Evolutionary conservation across 2,113 vertebrate species (phyloP).

Genomic region (Rhipidura dahli): DNA sequence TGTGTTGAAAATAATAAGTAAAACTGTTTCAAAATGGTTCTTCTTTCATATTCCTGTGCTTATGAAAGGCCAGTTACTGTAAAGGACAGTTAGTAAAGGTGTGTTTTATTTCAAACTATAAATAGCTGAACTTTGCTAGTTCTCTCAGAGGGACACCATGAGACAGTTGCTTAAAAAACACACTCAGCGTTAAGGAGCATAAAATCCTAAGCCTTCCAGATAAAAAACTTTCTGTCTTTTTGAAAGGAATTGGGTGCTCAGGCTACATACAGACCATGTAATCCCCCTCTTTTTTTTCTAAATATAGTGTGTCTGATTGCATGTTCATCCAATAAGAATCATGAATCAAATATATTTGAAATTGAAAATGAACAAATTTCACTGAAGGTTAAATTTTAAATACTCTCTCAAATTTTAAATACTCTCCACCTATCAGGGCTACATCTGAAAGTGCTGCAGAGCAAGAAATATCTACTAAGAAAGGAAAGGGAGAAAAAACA

Average conservation of each 20-base stretch:
- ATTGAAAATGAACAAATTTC: constrained; percentile 54
- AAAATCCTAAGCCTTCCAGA: neutral
- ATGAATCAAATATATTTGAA: constrained; percentile 51
- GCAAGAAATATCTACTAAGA: neutral
- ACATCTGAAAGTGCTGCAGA: neutral
- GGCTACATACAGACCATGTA: neutral
- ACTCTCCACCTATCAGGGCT: neutral
- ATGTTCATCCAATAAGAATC: neutral
- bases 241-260: neutral
- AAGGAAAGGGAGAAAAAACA: neutral
- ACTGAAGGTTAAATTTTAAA: constrained; percentile 54
- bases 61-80: constrained; percentile 64
- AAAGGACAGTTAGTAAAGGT: constrained; percentile 66
- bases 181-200: neutral
- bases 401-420: neutral
- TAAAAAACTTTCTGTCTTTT: neutral
- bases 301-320: neutral
- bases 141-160: constrained; percentile 17
- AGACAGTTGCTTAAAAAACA: constrained; percentile 44
- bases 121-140: constrained; percentile 53
- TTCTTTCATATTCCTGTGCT: constrained; percentile 28
- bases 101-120: constrained; percentile 53
- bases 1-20: neutral
- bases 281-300: neutral
- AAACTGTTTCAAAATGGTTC: constrained; percentile 31